Conservation (phyloP, 2,888 invertebrate genomes). For the Neoaliturus tenellus region DNA sequence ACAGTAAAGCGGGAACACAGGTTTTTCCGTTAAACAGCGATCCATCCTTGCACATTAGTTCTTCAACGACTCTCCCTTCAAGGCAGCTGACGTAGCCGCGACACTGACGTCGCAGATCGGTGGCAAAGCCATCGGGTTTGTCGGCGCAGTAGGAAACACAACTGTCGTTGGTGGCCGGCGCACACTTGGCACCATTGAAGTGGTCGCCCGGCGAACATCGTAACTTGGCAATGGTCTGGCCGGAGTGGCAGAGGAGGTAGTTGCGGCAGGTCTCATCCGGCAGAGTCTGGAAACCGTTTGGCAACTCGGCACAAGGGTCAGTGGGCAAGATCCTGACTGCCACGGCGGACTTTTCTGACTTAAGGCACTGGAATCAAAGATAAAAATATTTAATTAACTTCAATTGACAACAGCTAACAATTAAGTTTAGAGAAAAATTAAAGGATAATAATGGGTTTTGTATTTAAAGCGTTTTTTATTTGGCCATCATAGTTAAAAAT, state of each 20-base stretch:
- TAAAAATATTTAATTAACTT: too few species aligned
- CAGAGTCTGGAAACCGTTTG: constrained; percentile 69
- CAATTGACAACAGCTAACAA: too few species aligned
- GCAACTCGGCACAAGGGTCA: constrained; percentile 67
- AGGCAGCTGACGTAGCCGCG: constrained; percentile 75
- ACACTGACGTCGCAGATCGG: constrained; percentile 74
- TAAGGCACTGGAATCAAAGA: constrained; percentile 10
- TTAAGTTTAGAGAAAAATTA: too few species aligned
- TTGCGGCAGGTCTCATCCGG: constrained; percentile 68
- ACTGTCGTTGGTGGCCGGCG: constrained; percentile 60
- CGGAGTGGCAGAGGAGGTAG: constrained; percentile 69
- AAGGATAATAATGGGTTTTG: too few species aligned
- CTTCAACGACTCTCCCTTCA: constrained; percentile 72
- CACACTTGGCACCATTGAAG: constrained; percentile 69
- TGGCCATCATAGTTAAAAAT: too few species aligned
- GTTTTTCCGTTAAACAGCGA: constrained; percentile 69
- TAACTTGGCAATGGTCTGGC: constrained; percentile 68
- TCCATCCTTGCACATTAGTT: constrained; percentile 69
- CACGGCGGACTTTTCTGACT: constrained; percentile 40
- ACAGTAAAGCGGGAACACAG: constrained; percentile 68
- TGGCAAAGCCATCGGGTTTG: constrained; percentile 73
- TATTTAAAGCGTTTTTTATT: too few species aligned
- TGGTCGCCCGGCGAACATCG: constrained; percentile 68
- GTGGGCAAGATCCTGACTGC: constrained; percentile 28
- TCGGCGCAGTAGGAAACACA: constrained; percentile 71